Evolutionary conservation across 2,113 vertebrate species (phyloP).

Genomic region (Vireo altiloquus): DNA sequence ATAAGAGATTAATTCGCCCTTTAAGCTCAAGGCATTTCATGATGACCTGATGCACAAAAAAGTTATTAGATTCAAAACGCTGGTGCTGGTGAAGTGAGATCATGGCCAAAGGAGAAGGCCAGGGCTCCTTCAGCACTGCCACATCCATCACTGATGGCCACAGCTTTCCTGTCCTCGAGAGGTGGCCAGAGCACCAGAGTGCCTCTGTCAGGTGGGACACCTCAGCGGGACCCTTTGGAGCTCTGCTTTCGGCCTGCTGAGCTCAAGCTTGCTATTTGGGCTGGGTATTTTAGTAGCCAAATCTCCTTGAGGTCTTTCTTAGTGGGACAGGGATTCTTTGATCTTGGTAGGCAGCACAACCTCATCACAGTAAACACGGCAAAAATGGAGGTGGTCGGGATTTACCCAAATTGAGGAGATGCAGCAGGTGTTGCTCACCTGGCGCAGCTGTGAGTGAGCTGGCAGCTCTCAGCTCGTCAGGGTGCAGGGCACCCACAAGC

Average conservation of each 20-base stretch:
- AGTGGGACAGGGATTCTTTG: neutral
- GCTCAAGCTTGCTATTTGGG: neutral
- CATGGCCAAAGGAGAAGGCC: neutral
- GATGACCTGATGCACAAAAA: neutral
- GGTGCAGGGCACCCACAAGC: neutral
- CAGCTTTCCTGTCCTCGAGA: neutral
- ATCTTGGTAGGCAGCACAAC: neutral
- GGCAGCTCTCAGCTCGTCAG: rapidly evolving
- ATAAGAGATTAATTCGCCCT: neutral
- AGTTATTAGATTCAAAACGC: neutral
- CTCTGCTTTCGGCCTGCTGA: neutral
- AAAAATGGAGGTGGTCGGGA: rapidly evolving
- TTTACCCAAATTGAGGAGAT: neutral
- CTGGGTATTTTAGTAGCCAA: neutral
- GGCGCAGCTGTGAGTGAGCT: neutral
- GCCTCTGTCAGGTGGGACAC: neutral
- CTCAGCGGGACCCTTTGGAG: neutral
- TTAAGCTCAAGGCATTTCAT: neutral
- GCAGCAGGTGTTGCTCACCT: neutral
- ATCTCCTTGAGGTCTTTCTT: neutral
- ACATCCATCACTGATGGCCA: neutral
- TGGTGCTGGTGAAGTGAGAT: neutral
- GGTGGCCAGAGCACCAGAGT: neutral
- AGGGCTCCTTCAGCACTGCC: neutral
- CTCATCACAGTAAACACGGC: rapidly evolving